Conservation (phyloP, 2,888 invertebrate species). For the Pandemis cinnamomeana region DNA sequence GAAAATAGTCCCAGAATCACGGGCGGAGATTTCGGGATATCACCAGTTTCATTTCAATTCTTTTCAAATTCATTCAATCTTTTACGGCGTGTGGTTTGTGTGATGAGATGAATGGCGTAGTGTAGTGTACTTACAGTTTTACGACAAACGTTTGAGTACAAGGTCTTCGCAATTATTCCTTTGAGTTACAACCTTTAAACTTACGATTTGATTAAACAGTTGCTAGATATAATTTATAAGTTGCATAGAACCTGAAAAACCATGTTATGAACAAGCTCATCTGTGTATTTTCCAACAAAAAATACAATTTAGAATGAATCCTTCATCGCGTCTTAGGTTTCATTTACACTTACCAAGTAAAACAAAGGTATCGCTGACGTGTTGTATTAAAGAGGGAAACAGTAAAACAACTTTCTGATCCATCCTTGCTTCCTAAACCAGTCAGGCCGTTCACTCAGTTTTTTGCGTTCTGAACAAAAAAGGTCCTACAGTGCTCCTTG, state of each 20-base stretch:
- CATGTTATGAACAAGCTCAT: too few relatives aligned
- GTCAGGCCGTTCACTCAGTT: not conserved
- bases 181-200: not conserved
- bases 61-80: not conserved
- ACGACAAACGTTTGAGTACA: not conserved
- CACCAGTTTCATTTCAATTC: too few relatives aligned
- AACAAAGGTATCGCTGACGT: not conserved
- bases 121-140: not conserved
- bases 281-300: too few relatives aligned
- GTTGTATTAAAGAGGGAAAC: not conserved
- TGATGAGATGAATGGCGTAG: not conserved
- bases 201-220: not conserved
- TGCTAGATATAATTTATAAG: not conserved
- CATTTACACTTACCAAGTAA: not conserved
- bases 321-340: too few relatives aligned
- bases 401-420: not conserved
- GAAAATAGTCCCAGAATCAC: too few relatives aligned
- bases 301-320: too few relatives aligned
- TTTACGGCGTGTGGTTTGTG: not conserved
- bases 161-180: not conserved
- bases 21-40: too few relatives aligned
- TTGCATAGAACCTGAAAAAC: too few relatives aligned
- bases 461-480: constrained; percentile 3
- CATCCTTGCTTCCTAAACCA: not conserved
- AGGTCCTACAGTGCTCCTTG: constrained; percentile 6